Evolutionary conservation across 2,113 vertebrate genomes (phyloP).

Genomic region (Pseudonaja textilis): DNA sequence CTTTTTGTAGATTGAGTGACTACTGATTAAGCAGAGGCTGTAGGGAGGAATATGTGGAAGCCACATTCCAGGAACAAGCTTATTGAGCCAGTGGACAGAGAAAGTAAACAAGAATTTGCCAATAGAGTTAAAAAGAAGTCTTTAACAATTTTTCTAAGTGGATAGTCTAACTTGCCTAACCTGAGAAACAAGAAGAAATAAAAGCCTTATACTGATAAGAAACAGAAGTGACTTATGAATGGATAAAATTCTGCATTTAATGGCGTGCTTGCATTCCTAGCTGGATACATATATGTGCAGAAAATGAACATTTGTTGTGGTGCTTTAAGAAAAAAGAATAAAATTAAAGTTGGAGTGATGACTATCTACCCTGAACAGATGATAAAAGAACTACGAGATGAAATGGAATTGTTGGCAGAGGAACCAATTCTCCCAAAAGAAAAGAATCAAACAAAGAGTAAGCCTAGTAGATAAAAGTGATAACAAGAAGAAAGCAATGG

Average conservation of each 20-base stretch:
- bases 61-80: not conserved
- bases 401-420: not conserved
- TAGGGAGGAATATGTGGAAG: not conserved
- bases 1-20: not conserved
- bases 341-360: not conserved
- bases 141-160: not conserved
- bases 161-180: not conserved
- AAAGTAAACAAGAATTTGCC: not conserved
- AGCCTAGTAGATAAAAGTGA: not conserved
- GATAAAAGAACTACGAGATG: not conserved
- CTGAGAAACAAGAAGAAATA: not conserved
- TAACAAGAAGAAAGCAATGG: not conserved
- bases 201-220: not conserved
- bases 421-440: not conserved
- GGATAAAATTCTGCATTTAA: not conserved
- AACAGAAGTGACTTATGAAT: not conserved
- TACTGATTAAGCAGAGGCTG: not conserved
- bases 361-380: not conserved
- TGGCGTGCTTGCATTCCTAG: not conserved
- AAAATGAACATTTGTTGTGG: not conserved
- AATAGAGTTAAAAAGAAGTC: not conserved
- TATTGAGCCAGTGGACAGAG: not conserved
- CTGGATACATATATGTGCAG: not conserved
- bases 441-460: not conserved
- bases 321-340: not conserved